phyloP scores from a whole-genome alignment of 2,888 invertebrate species.

The Cacoxenus indagator region DNA sequence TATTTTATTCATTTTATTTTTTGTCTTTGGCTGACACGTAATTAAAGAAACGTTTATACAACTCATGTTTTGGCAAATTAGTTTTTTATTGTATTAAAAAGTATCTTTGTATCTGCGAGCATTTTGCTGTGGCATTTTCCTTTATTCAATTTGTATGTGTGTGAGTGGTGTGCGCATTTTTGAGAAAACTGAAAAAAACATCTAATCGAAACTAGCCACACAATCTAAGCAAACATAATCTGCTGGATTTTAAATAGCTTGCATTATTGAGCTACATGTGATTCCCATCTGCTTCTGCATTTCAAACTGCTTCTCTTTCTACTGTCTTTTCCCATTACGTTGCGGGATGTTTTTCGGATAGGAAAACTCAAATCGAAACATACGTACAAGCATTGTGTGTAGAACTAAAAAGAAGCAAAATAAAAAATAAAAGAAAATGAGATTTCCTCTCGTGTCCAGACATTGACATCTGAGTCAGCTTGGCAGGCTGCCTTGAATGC shows the following conservation, averaged over 20 bases:
- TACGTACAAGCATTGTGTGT: constrained; percentile 15
- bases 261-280: neutral
- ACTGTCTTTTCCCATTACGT: neutral
- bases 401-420: constrained; percentile 22
- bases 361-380: constrained; percentile 3
- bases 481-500: constrained; percentile 29
- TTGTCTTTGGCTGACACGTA: neutral
- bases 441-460: constrained; percentile 52
- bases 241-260: constrained; percentile 4
- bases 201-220: constrained; percentile 7
- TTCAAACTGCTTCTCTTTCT: neutral
- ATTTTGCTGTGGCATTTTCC: neutral
- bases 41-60: constrained; percentile 57
- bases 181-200: neutral
- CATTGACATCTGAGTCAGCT: neutral
- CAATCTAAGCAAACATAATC: constrained; percentile 16
- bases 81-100: neutral
- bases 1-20: constrained; percentile 38
- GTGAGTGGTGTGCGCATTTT: neutral
- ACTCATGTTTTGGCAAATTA: neutral
- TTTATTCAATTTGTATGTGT: neutral
- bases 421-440: constrained; percentile 49
- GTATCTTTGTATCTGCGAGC: too few species aligned
- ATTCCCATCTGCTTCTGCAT: neutral
- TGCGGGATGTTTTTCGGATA: constrained; percentile 1